These are phyloP conservation scores for Castor canadensis DNA, from an alignment of 2,113 vertebrate species.

Conservation along the genomic window DNA sequence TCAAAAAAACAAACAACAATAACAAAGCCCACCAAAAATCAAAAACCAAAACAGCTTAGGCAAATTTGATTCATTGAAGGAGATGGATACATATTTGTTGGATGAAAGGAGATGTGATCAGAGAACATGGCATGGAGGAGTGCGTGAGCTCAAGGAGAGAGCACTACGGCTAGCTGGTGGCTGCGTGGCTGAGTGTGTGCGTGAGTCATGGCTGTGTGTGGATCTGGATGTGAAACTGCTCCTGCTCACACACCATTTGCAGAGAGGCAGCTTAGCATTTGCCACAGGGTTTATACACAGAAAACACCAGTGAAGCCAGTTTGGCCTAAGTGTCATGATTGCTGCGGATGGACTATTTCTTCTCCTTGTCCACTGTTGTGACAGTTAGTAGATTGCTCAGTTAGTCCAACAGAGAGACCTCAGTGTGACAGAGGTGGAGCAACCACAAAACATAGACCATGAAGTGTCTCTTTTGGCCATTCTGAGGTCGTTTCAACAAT, in stretches of 20 bases:
- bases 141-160: too few species aligned
- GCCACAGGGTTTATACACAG: background rate
- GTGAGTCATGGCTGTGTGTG: background rate
- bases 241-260: too few species aligned
- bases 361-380: background rate
- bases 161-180: background rate
- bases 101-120: background rate
- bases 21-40: too few species aligned
- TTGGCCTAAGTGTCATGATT: background rate
- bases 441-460: background rate
- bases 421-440: background rate
- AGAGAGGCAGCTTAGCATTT: background rate
- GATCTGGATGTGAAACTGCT: background rate
- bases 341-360: background rate
- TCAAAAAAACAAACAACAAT: background rate
- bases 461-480: background rate
- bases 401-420: background rate
- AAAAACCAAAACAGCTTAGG: too few species aligned
- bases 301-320: background rate
- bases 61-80: background rate
- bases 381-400: background rate
- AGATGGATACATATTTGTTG: background rate
- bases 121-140: background rate
- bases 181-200: too few species aligned
- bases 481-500: background rate